Evolutionary conservation across 2,797 vertebrate genomes (phyloP).

Genomic region (Phyllotis vaccarum): DNA sequence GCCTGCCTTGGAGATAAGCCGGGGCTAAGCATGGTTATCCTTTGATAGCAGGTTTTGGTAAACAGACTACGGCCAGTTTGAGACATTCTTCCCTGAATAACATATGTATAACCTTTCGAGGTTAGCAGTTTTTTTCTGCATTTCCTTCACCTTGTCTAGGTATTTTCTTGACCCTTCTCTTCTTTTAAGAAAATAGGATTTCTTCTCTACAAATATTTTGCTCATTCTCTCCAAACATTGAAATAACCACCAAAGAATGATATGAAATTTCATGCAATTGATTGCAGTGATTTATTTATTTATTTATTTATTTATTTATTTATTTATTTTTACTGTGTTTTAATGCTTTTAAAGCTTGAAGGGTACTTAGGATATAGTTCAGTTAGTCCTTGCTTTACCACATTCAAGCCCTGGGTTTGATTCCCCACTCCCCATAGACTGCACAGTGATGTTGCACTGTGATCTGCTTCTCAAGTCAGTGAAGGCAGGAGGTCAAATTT

Average conservation of each 20-base stretch:
- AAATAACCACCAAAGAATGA: constrained; percentile 44
- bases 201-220: constrained; percentile 3
- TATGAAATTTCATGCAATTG: constrained; percentile 34
- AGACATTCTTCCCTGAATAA: constrained; percentile 22
- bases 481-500: not conserved
- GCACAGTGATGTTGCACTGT: not conserved
- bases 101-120: not conserved
- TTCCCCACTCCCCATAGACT: not conserved
- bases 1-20: not conserved
- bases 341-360: not conserved
- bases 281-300: constrained; percentile 12
- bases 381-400: not conserved
- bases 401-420: not conserved
- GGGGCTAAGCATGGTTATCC: not conserved
- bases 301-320: not conserved
- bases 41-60: not conserved
- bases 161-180: constrained; percentile 39
- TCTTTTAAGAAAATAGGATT: not conserved
- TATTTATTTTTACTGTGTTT: not conserved
- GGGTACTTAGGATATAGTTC: not conserved
- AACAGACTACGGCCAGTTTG: not conserved
- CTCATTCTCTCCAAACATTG: constrained; percentile 27
- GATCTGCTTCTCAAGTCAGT: not conserved
- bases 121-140: not conserved
- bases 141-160: not conserved